Base-by-base conservation (phyloP, 2,888 invertebrate genomes). In the Ectemnius lituratus region DNA sequence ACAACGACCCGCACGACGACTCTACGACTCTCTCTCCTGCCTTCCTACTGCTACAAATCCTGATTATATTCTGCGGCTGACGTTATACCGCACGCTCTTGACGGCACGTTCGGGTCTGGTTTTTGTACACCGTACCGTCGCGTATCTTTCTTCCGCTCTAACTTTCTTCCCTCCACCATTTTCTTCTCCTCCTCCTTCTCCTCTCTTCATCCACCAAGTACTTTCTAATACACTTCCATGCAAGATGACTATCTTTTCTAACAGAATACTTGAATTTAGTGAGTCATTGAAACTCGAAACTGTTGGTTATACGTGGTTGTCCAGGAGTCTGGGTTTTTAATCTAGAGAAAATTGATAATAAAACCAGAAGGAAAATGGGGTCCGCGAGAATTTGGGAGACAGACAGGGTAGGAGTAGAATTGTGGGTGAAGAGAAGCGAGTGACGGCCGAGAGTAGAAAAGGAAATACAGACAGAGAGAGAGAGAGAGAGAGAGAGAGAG, bases 51-150 rank as follows among this genome's bases (percentile, higher is more conserved):
- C 37, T 37, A 91, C 91, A 91, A 91, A 91, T 91, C 91, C 91
- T 91, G 91, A 91, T 91, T 91, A 91, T 91, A 90, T 89, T 91
- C 91, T 91, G 91, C 90, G 88, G 90, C 88, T 91, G 91, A 91
- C 91, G 88, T 91, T 90, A 88, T 86, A 85, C 87, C 87, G 85
- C 84, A 85, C 86, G 88, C 87, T 86, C 85, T 84, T 87, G 86
- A 87, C 85, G 87, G 85, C 81, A 86, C 86, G 86, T 88, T 85
- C 85, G 86, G 88, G 88, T 89, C 89, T 90, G 89, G 85, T 90
- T 90, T 90, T 90, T 90, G 90, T 89, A 89, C 88, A 86, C 86
- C 84, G 81, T 81, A 84, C 69, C 67, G 69, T 62, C 70, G 76
- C 72, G 64, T 62, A 77, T 68, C 59, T 67, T 67, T 69, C 60